Base-by-base conservation (phyloP, 2,797 vertebrate species). In the Morus bassanus region DNA sequence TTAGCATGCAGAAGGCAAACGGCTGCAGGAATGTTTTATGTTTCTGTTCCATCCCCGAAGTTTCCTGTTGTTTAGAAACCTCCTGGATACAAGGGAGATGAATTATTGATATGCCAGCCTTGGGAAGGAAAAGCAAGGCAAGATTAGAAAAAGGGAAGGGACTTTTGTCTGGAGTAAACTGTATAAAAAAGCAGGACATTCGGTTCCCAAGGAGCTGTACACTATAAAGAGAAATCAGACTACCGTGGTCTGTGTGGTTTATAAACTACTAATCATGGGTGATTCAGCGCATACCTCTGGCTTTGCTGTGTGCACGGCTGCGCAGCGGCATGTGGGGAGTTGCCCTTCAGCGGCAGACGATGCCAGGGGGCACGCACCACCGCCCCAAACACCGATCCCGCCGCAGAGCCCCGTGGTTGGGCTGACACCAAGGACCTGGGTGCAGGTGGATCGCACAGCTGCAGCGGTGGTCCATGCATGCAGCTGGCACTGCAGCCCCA, bases 11-110 rank as follows among this genome's bases (percentile, higher is more conserved):
- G 91, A 76, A 96, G 63, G 92, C 89, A 93, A 95, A 85, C 0
- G 2, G 43, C 57, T 89, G 48, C 64, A 73, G 85, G 67, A 84
- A 93, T 91, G 92, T 81, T 97, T 95, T 96, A 97, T 96, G 94
- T 88, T 93, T 96, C 94, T 97, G 80, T 96, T 96, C 93, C 79
- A 92, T 90, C 95, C 84, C 67, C 57, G 64, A 95, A 93, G 96
- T 93, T 94, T 94, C 85, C 84, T 94, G 92, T 94, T 92, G 91
- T 96, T 96, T 96, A 93, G 94, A 96, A 97, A 95, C 94, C 95
- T 94, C 93, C 81, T 96, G 93, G 93, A 84, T 94, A 96, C 95
- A 86, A 91, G 85, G 31, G 57, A 91, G 93, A 77, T 96, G 88
- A 97, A 73, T 97, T 96, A 97, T 83, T 79, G 96, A 96, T 94